Base-by-base conservation (phyloP, 2,797 vertebrate genomes). In the Ctenopoma multispine region DNA sequence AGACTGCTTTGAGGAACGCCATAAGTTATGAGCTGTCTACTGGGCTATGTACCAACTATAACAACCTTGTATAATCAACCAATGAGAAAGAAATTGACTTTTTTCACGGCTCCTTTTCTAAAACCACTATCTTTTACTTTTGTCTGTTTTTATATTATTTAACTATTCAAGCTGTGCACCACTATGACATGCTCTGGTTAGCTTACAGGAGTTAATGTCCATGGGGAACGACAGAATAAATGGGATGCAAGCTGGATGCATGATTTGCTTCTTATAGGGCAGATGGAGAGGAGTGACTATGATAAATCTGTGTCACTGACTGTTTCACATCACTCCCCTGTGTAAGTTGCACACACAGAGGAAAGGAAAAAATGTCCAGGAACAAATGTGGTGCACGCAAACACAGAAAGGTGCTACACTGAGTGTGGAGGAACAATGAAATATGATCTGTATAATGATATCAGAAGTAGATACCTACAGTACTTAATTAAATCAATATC, bases 291-390 rank as follows among this genome's bases (percentile, higher is more conserved):
- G 29, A 54, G 69, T 24, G 41, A 72, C 55, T 50, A 36, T 79
- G 62, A 74, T 67, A 68, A 70, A 78, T 80, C 58, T 74, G 40
- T 65, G 69, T 55, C 51, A 94, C 94, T 94, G 87, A 96, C 95
- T 88, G 77, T 90, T 95, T 96, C 95, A 88, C 95, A 96, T 81
- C 55, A 85, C 53, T 67, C 91, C 41, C 93, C 94, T 0, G 94
- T 96, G 41, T 94, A 96, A 60, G 93, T 94, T 77, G 93, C 47
- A 93, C 93, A 72, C 94, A 96, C 34, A 47, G 90, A 75, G 36
- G 48, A 5, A 49, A 0, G 77, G 75, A 55, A 1, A 78, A 78
- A 56, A 89, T 85, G 63, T 94, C 93, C 20, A 89, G 81, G 77
- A 94, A 75, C 94, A 95, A 0, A 92, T 93, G 27, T 94, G 93